Base-by-base conservation (phyloP, 2,113 vertebrate species). In the Marmota flaviventris region DNA sequence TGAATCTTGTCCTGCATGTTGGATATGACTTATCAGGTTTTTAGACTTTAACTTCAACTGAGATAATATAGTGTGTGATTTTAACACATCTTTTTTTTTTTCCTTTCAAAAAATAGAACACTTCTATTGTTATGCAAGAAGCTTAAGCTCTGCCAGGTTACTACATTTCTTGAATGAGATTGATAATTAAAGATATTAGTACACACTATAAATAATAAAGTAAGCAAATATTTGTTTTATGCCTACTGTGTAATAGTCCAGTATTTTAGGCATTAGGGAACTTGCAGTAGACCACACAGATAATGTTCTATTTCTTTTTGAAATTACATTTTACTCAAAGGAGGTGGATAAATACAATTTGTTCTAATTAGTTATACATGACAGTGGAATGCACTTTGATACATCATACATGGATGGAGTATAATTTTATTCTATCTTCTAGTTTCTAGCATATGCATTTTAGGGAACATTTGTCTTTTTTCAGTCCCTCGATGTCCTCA, bases 21-120 rank as follows among this genome's bases (percentile, higher is more conserved):
- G 92, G 69, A 92, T 77, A 37, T 70, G 61, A 65, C n/a, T 92
- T 93, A 65, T 56, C 78, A 77, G 75, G 67, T 89, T 85, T 85
- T 78, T 12, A 61, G 61, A 27, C 32, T 73, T 75, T 48, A 86
- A 48, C 53, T 48, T 89, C 58, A 89, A 27, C 32, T 73, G 39
- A 75, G 25, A 95, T 85, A 93, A 51, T 39, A 69, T 32, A 9
- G 29, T 89, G 5, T 65, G 29, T 58, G 61, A 82, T 95, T 94
- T 95, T 78, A 77, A 45, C 65, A 85, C 18, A 78, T 1, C 0
- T 48, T 81, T 91, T 61, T 58, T 56, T 18, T 18, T 56, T 25
- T 45, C 17, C 65, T 70, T 89, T 76, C 7, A 76, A 39, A 96
- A 82, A 32, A 39, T 79, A 39, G 48, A 76, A 39, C 69, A 42